phyloP scores from a whole-genome alignment of 2,797 vertebrate species.

The Harpagifer antarcticus region DNA sequence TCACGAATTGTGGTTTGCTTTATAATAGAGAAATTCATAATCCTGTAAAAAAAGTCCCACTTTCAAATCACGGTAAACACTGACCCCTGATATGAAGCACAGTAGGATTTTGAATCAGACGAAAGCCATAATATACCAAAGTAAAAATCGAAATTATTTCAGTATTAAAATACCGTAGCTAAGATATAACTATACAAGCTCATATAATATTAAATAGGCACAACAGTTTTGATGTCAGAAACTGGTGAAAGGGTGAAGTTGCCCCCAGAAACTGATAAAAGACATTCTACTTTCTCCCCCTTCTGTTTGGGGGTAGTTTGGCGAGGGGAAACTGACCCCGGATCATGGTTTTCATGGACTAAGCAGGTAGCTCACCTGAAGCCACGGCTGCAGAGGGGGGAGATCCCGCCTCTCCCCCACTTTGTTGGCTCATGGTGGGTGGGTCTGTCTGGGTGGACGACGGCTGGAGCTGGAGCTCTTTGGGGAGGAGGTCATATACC shows the following conservation, averaged over 20 bases:
- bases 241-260: conserved; percentile 72
- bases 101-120: background rate
- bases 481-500: conserved; percentile 99
- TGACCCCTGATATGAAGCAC: background rate
- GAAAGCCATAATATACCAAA: background rate
- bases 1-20: background rate
- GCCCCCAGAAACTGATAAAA: conserved; percentile 63
- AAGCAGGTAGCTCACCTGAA: conserved; percentile 91
- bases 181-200: conserved; percentile 4
- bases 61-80: conserved; percentile 6
- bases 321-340: conserved; percentile 72
- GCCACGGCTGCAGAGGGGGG: conserved; percentile 94
- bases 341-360: conserved; percentile 75
- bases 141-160: background rate
- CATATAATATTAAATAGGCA: conserved; percentile 5
- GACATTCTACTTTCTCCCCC: conserved; percentile 44
- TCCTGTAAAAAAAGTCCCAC: background rate
- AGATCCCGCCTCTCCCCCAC: conserved; percentile 96
- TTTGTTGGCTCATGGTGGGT: conserved; percentile 99
- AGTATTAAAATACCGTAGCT: conserved; percentile 20
- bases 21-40: background rate
- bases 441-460: conserved; percentile 91
- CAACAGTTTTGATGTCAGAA: conserved; percentile 27
- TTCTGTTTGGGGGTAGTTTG: conserved; percentile 46
- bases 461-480: conserved; percentile 97